Evolutionary conservation across 2,888 invertebrate species (phyloP).

Genomic region (Hofmannophila pseudospretella): DNA sequence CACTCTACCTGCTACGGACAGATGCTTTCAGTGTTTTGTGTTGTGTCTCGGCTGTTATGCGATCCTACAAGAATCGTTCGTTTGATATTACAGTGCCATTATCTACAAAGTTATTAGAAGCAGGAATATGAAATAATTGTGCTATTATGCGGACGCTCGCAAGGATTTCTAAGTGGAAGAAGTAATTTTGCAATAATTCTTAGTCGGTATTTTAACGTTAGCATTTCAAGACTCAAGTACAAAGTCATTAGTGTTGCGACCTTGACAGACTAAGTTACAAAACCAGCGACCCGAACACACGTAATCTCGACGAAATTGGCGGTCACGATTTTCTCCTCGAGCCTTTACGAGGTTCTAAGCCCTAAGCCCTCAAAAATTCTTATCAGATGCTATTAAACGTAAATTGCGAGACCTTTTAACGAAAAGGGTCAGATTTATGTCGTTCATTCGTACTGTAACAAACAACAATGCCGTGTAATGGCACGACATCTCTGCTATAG

Average conservation of each 20-base stretch:
- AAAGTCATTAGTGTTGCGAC: slow-evolving; percentile 57
- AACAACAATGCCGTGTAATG: not conserved
- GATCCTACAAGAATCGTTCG: slow-evolving; percentile 21
- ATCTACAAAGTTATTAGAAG: slow-evolving; percentile 28
- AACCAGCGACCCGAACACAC: slow-evolving; percentile 51
- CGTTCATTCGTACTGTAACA: not conserved
- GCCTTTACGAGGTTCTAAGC: slow-evolving; percentile 22
- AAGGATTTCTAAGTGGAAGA: slow-evolving; percentile 24
- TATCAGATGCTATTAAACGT: slow-evolving; percentile 22
- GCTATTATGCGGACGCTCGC: slow-evolving; percentile 19
- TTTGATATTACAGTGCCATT: slow-evolving; percentile 23
- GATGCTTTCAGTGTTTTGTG: slow-evolving; percentile 46
- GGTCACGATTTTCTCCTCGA: slow-evolving; percentile 54
- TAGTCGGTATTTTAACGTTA: slow-evolving; percentile 31
- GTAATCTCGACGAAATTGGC: slow-evolving; percentile 54
- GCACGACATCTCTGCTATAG: slow-evolving; percentile 22
- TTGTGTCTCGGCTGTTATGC: slow-evolving; percentile 27
- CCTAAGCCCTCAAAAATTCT: slow-evolving; percentile 21
- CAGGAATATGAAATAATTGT: slow-evolving; percentile 23
- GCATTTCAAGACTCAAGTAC: slow-evolving; percentile 46
- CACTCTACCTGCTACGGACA: slow-evolving; percentile 45
- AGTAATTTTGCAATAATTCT: slow-evolving; percentile 23
- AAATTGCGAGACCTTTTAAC: slow-evolving; percentile 13
- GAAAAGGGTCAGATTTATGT: slow-evolving; percentile 9
- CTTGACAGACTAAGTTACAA: slow-evolving; percentile 62